Evolutionary conservation across 2,797 vertebrate species (phyloP).

Genomic region (Mormyrus proboscirostris): DNA sequence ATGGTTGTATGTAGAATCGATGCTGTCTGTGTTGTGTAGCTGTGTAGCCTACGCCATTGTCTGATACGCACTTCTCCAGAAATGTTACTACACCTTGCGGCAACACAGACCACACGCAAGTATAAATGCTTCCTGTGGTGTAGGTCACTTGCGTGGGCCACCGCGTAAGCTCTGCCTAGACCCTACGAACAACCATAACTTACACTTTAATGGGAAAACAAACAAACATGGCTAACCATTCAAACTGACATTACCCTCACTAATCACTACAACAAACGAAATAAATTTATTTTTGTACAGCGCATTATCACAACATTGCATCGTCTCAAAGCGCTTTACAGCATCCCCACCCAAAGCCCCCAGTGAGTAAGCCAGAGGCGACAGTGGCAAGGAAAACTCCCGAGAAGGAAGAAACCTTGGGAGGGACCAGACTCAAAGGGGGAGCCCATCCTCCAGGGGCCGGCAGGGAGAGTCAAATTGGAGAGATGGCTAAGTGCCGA

Average conservation of each 20-base stretch:
- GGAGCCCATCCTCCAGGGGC: no score
- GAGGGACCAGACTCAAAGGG: no score
- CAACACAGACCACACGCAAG: not conserved
- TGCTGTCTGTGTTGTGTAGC: not conserved
- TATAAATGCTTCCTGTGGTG: not conserved
- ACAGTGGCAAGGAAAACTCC: no score
- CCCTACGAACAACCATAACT: not conserved
- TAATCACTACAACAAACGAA: not conserved
- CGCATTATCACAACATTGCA: no score
- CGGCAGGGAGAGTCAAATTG: no score
- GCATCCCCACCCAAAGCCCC: no score
- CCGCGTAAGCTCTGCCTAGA: not conserved
- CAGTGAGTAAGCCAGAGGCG: no score
- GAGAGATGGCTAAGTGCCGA: no score
- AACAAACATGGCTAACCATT: not conserved
- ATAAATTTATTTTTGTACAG: no score
- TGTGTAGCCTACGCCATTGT: not conserved
- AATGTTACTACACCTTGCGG: not conserved
- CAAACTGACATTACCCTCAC: not conserved
- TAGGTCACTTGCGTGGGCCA: not conserved
- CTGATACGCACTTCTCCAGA: not conserved
- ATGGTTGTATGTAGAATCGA: not conserved
- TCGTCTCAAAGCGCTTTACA: no score
- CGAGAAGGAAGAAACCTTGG: no score
- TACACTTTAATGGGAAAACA: not conserved